Percentiles rank a stretch among this genome's conserved stretches.
Evolutionary conservation across 2,888 invertebrate genomes (phyloP).

Genomic region (Apodemia mormo): DNA sequence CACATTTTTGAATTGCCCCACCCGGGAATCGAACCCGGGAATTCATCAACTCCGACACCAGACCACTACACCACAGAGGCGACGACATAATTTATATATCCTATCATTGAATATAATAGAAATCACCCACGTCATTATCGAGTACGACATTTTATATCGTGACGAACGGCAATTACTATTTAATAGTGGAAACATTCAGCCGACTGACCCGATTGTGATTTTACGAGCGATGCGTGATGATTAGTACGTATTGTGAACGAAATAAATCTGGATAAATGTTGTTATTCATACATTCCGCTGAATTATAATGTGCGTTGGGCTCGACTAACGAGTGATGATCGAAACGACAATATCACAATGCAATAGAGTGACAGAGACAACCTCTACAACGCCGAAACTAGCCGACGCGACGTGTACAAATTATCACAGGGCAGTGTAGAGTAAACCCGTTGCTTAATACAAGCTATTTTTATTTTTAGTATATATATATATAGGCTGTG

Average conservation of each 20-base stretch:
- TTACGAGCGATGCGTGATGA: not conserved
- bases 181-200: not conserved
- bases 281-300: not conserved
- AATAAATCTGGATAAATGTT: not conserved
- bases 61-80: too few species aligned
- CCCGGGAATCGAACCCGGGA: too few species aligned
- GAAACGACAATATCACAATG: not conserved
- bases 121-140: not conserved
- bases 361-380: too few species aligned
- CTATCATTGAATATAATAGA: not conserved
- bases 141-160: constrained; percentile 6
- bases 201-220: constrained; percentile 7
- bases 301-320: not conserved
- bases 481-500: too few species aligned
- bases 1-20: too few species aligned
- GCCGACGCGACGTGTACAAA: too few species aligned
- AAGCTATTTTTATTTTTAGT: too few species aligned
- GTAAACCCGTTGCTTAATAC: too few species aligned
- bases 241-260: not conserved
- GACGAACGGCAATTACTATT: constrained; percentile 3
- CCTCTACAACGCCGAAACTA: too few species aligned
- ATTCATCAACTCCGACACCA: too few species aligned
- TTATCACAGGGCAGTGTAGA: too few species aligned
- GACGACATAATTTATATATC: too few species aligned
- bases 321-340: not conserved